Evolutionary conservation across 2,888 invertebrate genomes (phyloP), one percentile per base, ranked within the genome.

Genomic region (Ornithoptera alexandrae): DNA sequence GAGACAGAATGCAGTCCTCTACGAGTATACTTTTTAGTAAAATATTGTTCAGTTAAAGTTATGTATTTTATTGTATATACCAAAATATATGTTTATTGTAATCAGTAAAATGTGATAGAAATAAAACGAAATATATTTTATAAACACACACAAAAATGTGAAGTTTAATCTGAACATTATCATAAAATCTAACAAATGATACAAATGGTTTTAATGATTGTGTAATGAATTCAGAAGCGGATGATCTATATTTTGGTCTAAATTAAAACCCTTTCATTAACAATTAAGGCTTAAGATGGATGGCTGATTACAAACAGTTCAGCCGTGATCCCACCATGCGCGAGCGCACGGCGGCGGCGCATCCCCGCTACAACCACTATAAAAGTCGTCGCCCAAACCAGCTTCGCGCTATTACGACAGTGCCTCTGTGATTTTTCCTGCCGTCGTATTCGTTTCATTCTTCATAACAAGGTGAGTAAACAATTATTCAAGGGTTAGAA

Each of bases 371-470:
- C 90, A 69, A 69, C 81, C 77, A 81, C 86, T 92, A 92, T 92
- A 92, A 85, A 92, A 92, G 87, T 83, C 86, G 77, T 82, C 83
- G 86, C 78, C 84, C 81, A 86, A 89, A 87, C 89, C 86, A 82
- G 90, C 89, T 86, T 87, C 91, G 91, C 89, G 91, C 90, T 92
- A 92, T 92, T 91, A 92, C 92, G 86, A 89, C 89, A 89, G 92
- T 92, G 91, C 75, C 86, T 87, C 87, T 90, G 92, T 92, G 89
- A 87, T 90, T 90, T 90, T 90, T 88, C 88, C 88, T 86, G 86
- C 86, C 87, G 88, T 76, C 81, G 83, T 85, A 86, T 87, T 87
- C 85, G 84, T 87, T 87, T 84, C 78, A 76, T 81, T 79, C 84
- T 82, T 80, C 84, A 79, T 72, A 75, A 82, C 81, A 90, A 90